Evolutionary conservation across 2,888 invertebrate species (phyloP).

Genomic region (Gandaritis pyraliata): DNA sequence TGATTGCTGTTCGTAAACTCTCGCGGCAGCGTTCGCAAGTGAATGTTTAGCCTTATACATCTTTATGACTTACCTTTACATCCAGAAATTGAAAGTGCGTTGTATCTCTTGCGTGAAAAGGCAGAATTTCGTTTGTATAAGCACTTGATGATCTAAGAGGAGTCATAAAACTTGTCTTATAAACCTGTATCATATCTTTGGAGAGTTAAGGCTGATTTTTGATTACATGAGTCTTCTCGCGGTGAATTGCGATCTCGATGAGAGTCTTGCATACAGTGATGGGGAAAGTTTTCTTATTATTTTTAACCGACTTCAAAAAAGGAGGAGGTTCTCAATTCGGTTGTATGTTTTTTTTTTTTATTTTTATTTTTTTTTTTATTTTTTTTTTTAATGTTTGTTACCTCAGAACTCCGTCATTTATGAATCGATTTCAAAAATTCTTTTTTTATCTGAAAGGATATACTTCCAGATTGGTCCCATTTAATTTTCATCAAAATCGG

Average conservation of each 20-base stretch:
- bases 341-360: no score
- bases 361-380: no score
- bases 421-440: no score
- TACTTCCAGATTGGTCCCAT: no score
- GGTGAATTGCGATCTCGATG: conserved; percentile 64
- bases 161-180: conserved; percentile 5
- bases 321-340: no score
- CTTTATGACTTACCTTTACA: conserved; percentile 66
- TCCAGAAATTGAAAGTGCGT: conserved; percentile 33
- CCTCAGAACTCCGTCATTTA: no score
- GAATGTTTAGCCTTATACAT: conserved; percentile 70
- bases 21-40: conserved; percentile 65
- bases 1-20: conserved; percentile 80
- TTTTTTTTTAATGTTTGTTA: no score
- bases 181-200: conserved; percentile 16
- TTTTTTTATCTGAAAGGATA: no score
- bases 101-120: conserved; percentile 38
- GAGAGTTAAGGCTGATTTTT: conserved; percentile 50
- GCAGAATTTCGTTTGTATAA: conserved; percentile 45
- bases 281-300: conserved; percentile 82
- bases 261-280: conserved; percentile 67
- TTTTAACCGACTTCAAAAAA: no score
- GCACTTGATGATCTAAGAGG: conserved; percentile 4
- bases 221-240: conserved; percentile 39
- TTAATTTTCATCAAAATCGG: no score